Percentiles rank a stretch among this genome's conserved stretches.
Conservation (phyloP, 2,888 invertebrate species). For the Chrysolina americana region DNA sequence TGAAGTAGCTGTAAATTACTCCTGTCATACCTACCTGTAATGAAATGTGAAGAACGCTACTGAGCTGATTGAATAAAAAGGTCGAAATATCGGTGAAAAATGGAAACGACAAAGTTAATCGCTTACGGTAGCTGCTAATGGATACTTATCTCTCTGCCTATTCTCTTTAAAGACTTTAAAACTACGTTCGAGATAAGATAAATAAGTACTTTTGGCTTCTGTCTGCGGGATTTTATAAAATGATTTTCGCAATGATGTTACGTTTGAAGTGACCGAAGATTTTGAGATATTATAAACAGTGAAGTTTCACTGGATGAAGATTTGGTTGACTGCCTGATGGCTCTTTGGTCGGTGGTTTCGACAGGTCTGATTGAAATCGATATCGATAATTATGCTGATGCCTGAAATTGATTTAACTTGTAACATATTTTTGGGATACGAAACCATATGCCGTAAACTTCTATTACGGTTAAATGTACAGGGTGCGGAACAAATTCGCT, state of each 20-base stretch:
- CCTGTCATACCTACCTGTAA: no score
- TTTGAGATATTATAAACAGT: constrained; percentile 5
- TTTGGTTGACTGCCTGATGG: not conserved
- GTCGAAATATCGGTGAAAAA: constrained; percentile 46
- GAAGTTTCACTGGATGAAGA: not conserved
- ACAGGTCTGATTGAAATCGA: not conserved
- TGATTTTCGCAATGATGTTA: constrained; percentile 37
- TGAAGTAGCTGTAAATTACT: no score
- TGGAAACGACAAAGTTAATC: constrained; percentile 47
- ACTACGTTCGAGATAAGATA: constrained; percentile 46
- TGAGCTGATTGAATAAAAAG: constrained; percentile 26
- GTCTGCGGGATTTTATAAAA: constrained; percentile 36
- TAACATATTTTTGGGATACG: no score
- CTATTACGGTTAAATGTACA: no score
- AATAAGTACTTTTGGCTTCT: constrained; percentile 44
- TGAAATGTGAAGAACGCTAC: not conserved
- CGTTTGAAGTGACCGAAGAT: constrained; percentile 19
- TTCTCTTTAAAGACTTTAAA: constrained; percentile 42
- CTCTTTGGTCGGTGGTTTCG: not conserved
- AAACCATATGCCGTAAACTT: no score
- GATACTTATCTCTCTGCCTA: constrained; percentile 48
- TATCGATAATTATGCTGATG: not conserved
- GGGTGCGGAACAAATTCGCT: no score
- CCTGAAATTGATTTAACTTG: no score
- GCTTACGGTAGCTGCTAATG: constrained; percentile 50